These are phyloP conservation scores for Danio tinwini DNA, from an alignment of 2,797 vertebrate genomes.

Conservation along the genomic window DNA sequence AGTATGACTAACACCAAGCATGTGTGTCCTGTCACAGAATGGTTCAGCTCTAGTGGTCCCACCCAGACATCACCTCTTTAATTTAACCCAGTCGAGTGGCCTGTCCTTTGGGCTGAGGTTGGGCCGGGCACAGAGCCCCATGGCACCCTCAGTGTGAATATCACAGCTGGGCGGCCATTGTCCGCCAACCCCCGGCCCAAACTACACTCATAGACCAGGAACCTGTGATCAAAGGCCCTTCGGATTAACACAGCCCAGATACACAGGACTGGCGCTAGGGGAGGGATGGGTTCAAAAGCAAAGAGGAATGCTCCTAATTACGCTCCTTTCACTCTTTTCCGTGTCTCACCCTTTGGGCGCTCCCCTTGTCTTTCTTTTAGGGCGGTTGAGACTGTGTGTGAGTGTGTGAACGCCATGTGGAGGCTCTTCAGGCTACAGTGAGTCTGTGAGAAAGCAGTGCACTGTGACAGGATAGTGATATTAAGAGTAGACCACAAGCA, in stretches of 20 bases:
- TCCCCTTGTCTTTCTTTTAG: constrained; percentile 63
- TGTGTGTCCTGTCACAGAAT: constrained; percentile 22
- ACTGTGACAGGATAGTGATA: constrained; percentile 79
- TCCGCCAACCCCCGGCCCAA: constrained; percentile 58
- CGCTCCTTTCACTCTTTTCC: constrained; percentile 68
- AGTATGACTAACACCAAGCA: neutral
- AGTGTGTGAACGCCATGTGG: constrained; percentile 41
- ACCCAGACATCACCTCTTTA: constrained; percentile 69
- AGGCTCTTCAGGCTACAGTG: constrained; percentile 78
- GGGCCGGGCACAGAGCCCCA: constrained; percentile 62
- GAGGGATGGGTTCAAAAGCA: constrained; percentile 75
- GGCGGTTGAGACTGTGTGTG: constrained; percentile 47
- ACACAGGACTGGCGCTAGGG: constrained; percentile 68
- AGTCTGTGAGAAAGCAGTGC: constrained; percentile 74
- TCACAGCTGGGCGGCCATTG: constrained; percentile 81
- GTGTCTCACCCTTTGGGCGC: constrained; percentile 60
- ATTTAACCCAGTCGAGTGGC: constrained; percentile 68
- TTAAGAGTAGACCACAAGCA: constrained; percentile 68
- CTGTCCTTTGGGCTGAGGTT: constrained; percentile 33
- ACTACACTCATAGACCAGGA: constrained; percentile 75
- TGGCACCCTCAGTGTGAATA: constrained; percentile 72
- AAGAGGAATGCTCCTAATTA: constrained; percentile 85
- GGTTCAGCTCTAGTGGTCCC: constrained; percentile 67
- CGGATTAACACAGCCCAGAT: constrained; percentile 74
- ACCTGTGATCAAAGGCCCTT: constrained; percentile 79